A percentile compares a stretch with the other conserved stretches of the same genome.
Conservation (phyloP, 2,888 invertebrate species). For the Melolontha melolontha region DNA sequence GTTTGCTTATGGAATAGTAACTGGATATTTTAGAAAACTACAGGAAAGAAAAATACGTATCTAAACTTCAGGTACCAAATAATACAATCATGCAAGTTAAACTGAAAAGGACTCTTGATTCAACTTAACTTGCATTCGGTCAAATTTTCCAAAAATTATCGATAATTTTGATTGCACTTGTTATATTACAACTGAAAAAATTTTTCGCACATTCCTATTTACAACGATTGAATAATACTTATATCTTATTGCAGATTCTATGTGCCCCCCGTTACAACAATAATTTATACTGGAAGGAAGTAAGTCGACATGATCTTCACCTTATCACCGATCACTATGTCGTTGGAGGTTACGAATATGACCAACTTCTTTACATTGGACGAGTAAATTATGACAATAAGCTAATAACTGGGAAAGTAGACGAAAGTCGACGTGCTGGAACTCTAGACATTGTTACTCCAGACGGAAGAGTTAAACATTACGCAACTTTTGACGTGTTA, state of each 20-base stretch:
- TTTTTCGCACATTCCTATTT: too few relatives aligned
- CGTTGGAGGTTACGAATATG: not conserved
- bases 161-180: too few relatives aligned
- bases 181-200: too few relatives aligned
- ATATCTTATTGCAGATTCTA: not conserved
- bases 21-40: too few relatives aligned
- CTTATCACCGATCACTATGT: not conserved
- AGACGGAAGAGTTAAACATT: not conserved
- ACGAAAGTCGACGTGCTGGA: too few relatives aligned
- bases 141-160: too few relatives aligned
- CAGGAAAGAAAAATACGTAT: too few relatives aligned
- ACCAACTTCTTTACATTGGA: constrained; percentile 3
- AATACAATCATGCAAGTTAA: too few relatives aligned
- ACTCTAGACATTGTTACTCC: not conserved
- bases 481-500: not conserved
- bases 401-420: constrained; percentile 1
- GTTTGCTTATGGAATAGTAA: too few relatives aligned
- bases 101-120: too few relatives aligned
- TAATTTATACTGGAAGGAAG: not conserved
- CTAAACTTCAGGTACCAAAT: too few relatives aligned
- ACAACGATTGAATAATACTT: not conserved
- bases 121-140: too few relatives aligned
- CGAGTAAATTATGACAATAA: not conserved
- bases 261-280: not conserved
- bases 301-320: not conserved